Conservation (phyloP, 2,888 invertebrate species). For the Lycophotia porphyrea region DNA sequence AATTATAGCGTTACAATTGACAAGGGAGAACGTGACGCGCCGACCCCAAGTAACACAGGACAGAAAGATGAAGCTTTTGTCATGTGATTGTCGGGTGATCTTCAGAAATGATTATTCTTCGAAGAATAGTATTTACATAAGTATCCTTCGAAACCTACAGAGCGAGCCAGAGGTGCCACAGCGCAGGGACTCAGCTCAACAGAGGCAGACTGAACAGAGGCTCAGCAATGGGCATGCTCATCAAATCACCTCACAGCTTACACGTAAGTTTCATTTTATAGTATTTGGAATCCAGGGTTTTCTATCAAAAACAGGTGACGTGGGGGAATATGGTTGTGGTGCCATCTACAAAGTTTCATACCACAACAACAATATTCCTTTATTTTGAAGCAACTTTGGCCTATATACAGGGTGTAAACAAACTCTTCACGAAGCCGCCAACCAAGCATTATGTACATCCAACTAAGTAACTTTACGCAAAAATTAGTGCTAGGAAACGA, state of each 20-base stretch:
- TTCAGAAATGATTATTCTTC: not conserved
- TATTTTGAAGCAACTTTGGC: too few species aligned
- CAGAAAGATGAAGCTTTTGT: not conserved
- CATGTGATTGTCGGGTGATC: not conserved
- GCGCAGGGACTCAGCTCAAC: constrained; percentile 52
- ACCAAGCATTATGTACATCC: too few species aligned
- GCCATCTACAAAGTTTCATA: too few species aligned
- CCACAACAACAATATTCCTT: too few species aligned
- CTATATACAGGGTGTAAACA: too few species aligned
- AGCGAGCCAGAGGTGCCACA: constrained; percentile 75
- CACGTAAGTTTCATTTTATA: constrained; percentile 76
- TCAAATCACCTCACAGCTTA: constrained; percentile 86
- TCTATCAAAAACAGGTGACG: too few species aligned
- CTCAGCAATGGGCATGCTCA: constrained; percentile 88
- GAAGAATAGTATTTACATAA: not conserved
- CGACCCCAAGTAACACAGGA: not conserved
- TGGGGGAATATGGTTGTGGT: too few species aligned
- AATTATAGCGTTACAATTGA: not conserved
- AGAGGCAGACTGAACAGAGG: constrained; percentile 69
- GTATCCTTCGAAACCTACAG: constrained; percentile 64
- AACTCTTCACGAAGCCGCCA: too few species aligned
- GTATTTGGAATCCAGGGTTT: not conserved
- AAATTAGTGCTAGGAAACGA: too few species aligned
- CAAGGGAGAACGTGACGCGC: not conserved
- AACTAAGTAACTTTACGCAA: too few species aligned